Percentiles rank a stretch among this genome's conserved stretches.
These are phyloP conservation scores for Spialia ferax DNA, from an alignment of 2,888 invertebrate species.

Conservation along the genomic window DNA sequence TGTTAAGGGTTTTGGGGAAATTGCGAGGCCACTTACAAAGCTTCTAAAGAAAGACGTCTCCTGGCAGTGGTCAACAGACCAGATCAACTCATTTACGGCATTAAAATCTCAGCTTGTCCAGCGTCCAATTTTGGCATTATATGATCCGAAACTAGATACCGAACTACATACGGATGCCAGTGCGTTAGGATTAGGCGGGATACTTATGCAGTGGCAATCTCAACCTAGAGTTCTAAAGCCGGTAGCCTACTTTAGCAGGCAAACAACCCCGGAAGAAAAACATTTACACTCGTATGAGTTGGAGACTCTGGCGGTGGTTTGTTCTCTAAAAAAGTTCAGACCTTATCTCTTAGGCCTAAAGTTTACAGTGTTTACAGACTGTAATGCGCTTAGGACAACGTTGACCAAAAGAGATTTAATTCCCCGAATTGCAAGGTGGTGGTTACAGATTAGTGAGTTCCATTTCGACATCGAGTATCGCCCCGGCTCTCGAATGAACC, in stretches of 20 bases:
- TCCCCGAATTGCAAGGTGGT: conserved; percentile 56
- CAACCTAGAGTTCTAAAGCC: conserved; percentile 41
- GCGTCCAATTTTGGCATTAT: neutral
- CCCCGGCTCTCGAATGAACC: conserved; percentile 50
- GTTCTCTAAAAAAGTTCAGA: conserved; percentile 50
- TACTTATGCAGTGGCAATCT: conserved; percentile 50
- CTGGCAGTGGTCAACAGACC: conserved; percentile 45
- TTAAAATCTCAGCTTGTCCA: neutral
- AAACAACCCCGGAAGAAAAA: neutral
- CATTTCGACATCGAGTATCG: conserved; percentile 55
- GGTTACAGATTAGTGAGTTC: conserved; percentile 53
- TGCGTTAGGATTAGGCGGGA: conserved; percentile 51
- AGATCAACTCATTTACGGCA: neutral
- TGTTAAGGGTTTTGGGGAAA: conserved; percentile 40
- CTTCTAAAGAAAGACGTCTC: conserved; percentile 36
- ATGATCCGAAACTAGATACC: conserved; percentile 44
- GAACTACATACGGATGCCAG: conserved; percentile 58
- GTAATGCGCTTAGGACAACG: conserved; percentile 51
- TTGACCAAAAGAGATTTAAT: conserved; percentile 52
- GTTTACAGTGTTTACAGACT: conserved; percentile 51
- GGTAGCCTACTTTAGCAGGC: conserved; percentile 47
- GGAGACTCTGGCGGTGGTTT: conserved; percentile 50
- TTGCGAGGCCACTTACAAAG: conserved; percentile 40
- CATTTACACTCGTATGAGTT: conserved; percentile 45
- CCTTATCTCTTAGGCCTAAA: conserved; percentile 50